Evolutionary conservation across 2,797 vertebrate genomes (phyloP).

Genomic region (Sebastes hopkinsi): DNA sequence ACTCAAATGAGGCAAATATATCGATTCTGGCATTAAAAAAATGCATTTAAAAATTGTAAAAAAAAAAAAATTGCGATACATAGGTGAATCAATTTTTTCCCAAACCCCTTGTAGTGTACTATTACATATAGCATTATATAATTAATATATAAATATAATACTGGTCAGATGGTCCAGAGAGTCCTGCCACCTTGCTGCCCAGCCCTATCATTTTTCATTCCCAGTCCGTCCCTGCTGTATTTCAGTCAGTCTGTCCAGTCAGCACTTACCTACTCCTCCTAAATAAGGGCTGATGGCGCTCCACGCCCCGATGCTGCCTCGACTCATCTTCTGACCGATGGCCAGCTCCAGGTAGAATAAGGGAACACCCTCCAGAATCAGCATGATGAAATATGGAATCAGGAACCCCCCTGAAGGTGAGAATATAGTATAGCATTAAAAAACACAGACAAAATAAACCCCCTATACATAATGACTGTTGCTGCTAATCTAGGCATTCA

Average conservation of each 20-base stretch:
- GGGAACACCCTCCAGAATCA: constrained; percentile 90
- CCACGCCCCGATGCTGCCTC: constrained; percentile 93
- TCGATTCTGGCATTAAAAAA: too few species aligned
- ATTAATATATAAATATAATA: too few species aligned
- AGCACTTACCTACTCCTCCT: constrained; percentile 87
- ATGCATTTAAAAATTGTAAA: too few species aligned
- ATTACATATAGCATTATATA: too few species aligned
- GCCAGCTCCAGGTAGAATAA: constrained; percentile 93
- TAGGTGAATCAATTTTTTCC: too few species aligned
- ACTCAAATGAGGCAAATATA: too few species aligned
- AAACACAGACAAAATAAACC: background rate
- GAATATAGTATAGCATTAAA: background rate
- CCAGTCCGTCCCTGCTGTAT: too few species aligned
- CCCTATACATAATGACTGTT: background rate
- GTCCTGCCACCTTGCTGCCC: too few species aligned
- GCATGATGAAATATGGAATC: constrained; percentile 92
- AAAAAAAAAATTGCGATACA: too few species aligned
- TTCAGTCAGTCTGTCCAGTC: background rate
- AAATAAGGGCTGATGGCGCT: constrained; percentile 91
- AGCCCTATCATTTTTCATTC: too few species aligned
- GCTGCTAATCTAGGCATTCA: background rate
- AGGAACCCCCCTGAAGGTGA: constrained; percentile 88
- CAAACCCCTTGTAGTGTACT: too few species aligned
- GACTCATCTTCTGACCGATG: constrained; percentile 92
- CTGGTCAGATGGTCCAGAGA: too few species aligned